Percentiles rank a stretch among this genome's conserved stretches.
phyloP scores from a whole-genome alignment of 2,888 invertebrate genomes.

The Callyntrura sp. region DNA sequence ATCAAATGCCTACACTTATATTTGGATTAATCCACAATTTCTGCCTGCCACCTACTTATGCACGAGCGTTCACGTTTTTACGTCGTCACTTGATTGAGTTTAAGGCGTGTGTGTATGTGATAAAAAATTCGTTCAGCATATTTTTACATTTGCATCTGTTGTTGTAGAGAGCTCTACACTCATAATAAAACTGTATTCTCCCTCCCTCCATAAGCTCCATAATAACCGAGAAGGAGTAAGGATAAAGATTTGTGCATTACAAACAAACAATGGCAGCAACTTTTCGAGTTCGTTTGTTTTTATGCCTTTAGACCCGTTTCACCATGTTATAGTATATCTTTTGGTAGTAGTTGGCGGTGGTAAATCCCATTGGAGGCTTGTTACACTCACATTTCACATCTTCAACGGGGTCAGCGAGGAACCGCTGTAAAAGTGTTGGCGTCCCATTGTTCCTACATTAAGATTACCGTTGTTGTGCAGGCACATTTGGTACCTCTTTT shows the following conservation, averaged over 20 bases:
- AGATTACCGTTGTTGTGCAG: conserved; percentile 46
- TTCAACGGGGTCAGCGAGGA: conserved; percentile 44
- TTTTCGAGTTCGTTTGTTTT: conserved; percentile 20
- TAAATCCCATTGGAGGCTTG: neutral
- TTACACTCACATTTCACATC: conserved; percentile 35
- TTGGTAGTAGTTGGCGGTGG: neutral
- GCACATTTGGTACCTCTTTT: neutral
- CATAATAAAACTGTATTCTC: conserved; percentile 20
- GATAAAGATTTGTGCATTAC: neutral
- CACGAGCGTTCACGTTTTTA: conserved; percentile 9
- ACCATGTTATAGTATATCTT: neutral
- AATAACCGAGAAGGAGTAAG: neutral
- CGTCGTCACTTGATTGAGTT: conserved; percentile 16
- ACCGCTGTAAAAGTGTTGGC: conserved; percentile 16
- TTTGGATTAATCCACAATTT: neutral
- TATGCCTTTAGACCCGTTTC: conserved; percentile 20
- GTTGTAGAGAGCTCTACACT: neutral
- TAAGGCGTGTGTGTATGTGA: conserved; percentile 19
- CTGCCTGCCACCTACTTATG: conserved; percentile 2
- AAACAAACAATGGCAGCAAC: conserved; percentile 6
- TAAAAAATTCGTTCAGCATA: too few relatives aligned
- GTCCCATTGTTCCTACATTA: conserved; percentile 39
- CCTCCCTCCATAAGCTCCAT: too few relatives aligned
- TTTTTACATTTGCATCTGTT: neutral
- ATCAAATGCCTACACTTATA: neutral